Base-by-base conservation (phyloP, 2,797 vertebrate species). In the Sparidentex hasta region DNA sequence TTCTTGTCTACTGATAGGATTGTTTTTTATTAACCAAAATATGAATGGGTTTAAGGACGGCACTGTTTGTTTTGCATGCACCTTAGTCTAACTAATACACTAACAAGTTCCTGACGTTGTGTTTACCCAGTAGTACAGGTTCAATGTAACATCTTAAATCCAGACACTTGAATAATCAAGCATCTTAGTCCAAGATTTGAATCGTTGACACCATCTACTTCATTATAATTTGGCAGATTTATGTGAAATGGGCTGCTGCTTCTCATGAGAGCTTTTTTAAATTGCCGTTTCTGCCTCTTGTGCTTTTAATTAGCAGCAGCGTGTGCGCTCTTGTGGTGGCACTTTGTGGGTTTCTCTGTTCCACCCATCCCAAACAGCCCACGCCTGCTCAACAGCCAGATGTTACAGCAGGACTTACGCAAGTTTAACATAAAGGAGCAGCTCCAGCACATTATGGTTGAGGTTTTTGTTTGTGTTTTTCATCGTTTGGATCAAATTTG, bases 321-420 rank as follows among this genome's bases (percentile, higher is more conserved):
- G 88, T 78, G 76, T 76, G 88, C 90, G 66, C 87, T 88, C 78
- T 80, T 90, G 89, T 78, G 78, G 88, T 88, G 84, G 79, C 82
- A 84, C 84, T 84, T 81, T 91, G 75, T 86, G 84, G 88, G 59
- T 88, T 92, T 67, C 46, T 65, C 74, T 78, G 70, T 88, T 83
- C 85, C 89, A 87, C 89, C 91, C 85, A 74, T 92, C 85, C 82
- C 84, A 86, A 81, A 82, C 81, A 65, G 65, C 85, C 72, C 43
- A 68, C 72, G 84, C 71, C 58, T 84, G 59, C 86, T 87, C 83
- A 65, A n/a, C 77, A 83, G 77, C 87, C 91, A 93, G 82, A 93
- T 91, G 88, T 91, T 84, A 78, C 25, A 87, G 71, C 73, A 62
- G 46, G 56, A 87, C 50, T 41, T 71, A 52, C 8, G 21, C 71